Conservation (phyloP, 1,140 invertebrate species). For the Trachymyrmex septentrionalis region DNA sequence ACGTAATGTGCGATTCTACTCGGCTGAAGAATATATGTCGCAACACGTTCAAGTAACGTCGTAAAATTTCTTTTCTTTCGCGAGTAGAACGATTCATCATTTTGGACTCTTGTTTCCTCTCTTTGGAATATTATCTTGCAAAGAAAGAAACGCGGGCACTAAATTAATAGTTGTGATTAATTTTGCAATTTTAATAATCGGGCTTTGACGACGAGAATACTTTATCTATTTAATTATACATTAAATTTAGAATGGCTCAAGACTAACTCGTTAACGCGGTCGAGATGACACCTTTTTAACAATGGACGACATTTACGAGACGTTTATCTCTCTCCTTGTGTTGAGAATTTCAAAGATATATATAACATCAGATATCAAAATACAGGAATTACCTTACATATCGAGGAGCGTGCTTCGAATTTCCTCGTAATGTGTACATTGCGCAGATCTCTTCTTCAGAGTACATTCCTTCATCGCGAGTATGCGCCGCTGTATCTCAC, state of each 20-base stretch:
- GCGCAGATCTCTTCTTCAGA: slow-evolving; percentile 3
- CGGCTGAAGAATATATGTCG: slow-evolving; percentile 57
- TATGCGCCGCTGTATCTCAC: slow-evolving; percentile 9
- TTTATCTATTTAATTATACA: neutral
- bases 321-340: neutral
- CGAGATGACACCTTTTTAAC: neutral
- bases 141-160: neutral
- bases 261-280: neutral
- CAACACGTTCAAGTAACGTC: slow-evolving; percentile 1
- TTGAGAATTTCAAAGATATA: slow-evolving; percentile 1
- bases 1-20: slow-evolving; percentile 67
- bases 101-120: slow-evolving; percentile 1
- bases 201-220: neutral
- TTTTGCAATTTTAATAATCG: slow-evolving; percentile 3
- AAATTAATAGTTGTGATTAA: neutral
- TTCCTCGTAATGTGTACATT: neutral
- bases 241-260: neutral
- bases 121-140: neutral
- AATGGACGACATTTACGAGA: neutral
- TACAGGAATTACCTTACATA: neutral
- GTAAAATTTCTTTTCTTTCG: slow-evolving; percentile 27
- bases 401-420: slow-evolving; percentile 34
- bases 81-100: neutral
- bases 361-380: neutral
- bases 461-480: neutral